A percentile compares a stretch with the other conserved stretches of the same genome.
These are phyloP conservation scores for Ascaphus truei DNA, from an alignment of 2,113 vertebrate species.

Conservation along the genomic window DNA sequence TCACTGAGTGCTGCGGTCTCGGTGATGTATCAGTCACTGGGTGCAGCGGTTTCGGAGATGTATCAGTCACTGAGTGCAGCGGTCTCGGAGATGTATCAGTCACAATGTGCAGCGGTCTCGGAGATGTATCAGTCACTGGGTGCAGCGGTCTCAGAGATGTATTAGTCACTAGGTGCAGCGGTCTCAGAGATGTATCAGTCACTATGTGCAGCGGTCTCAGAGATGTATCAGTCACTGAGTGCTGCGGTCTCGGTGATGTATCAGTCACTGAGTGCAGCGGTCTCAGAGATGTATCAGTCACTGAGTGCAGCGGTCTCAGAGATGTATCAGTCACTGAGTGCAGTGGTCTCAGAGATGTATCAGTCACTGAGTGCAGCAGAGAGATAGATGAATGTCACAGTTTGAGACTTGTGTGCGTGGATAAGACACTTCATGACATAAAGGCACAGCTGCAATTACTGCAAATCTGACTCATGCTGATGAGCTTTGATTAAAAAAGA, in stretches of 20 bases:
- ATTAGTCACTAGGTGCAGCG: too few species aligned
- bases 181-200: constrained; percentile 25
- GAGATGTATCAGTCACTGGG: too few species aligned
- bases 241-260: too few species aligned
- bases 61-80: too few species aligned
- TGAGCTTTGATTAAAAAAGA: constrained; percentile 32
- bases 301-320: neutral
- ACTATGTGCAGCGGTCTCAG: constrained; percentile 5
- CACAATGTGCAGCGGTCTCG: too few species aligned
- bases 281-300: constrained; percentile 39
- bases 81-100: constrained; percentile 36
- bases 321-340: constrained; percentile 31
- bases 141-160: constrained; percentile 20
- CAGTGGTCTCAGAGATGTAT: constrained; percentile 28
- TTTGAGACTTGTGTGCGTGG: constrained; percentile 49
- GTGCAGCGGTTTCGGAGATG: too few species aligned
- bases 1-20: neutral
- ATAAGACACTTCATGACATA: constrained; percentile 46
- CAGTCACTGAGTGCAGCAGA: too few species aligned
- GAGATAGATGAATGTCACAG: constrained; percentile 32
- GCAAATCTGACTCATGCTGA: constrained; percentile 54
- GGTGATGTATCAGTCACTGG: constrained; percentile 39
- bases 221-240: constrained; percentile 40
- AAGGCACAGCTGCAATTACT: constrained; percentile 51
- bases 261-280: neutral